These are phyloP conservation scores for Hoplostethus atlanticus DNA, from an alignment of 2,797 vertebrate species.

Conservation along the genomic window DNA sequence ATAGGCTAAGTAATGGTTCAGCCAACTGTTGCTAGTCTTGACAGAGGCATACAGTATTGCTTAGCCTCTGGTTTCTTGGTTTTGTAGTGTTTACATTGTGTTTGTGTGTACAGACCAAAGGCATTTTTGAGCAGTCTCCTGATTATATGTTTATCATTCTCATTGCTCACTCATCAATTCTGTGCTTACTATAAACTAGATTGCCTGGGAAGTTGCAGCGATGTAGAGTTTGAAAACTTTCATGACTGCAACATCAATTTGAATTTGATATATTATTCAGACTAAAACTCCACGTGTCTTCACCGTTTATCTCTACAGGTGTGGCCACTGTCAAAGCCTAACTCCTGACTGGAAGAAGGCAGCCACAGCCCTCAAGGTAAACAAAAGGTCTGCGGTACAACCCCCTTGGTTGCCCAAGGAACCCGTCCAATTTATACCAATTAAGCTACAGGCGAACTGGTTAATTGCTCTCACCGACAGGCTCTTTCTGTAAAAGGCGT, in stretches of 20 bases:
- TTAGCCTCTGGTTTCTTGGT: no score
- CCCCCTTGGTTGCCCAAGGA: neutral
- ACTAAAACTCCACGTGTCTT: neutral
- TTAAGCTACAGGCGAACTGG: neutral
- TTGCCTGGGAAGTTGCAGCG: no score
- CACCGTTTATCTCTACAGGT: constrained; percentile 83
- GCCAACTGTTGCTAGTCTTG: no score
- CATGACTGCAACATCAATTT: neutral
- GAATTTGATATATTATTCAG: neutral
- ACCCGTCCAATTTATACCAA: neutral
- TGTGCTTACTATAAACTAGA: neutral
- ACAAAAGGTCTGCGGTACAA: neutral
- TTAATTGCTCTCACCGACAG: neutral
- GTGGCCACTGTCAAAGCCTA: constrained; percentile 94
- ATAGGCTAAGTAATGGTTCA: no score
- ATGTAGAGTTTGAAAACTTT: no score
- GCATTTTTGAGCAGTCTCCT: neutral
- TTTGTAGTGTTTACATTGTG: no score
- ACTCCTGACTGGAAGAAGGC: constrained; percentile 97
- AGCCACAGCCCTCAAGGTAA: constrained; percentile 95
- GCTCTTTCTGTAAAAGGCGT: neutral
- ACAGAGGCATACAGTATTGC: no score
- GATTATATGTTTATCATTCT: neutral
- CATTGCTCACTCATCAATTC: neutral
- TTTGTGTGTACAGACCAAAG: neutral